Base-by-base conservation (phyloP, 2,797 vertebrate genomes). In the Mycteria americana region DNA sequence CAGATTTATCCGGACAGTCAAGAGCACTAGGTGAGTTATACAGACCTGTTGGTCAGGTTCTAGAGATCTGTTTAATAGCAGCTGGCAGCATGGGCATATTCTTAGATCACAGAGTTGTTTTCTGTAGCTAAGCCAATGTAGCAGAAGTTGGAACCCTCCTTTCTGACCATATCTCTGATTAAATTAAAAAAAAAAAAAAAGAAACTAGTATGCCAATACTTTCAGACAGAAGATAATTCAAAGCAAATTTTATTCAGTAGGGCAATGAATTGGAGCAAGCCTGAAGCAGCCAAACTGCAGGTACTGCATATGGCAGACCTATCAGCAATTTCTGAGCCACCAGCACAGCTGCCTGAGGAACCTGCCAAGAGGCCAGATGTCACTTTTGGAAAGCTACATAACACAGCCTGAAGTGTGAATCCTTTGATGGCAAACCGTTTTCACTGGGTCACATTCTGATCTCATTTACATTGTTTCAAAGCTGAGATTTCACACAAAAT, bases 361-460 rank as follows among this genome's bases (percentile, higher is more conserved):
- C 65, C 65, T 96, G 97, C 97, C 97, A 96, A 96, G 93, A 97
- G 92, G 93, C 96, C 96, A 95, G 82, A 95, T 94, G 97, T 95
- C 96, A 85, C 59, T 96, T 96, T 97, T 97, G 97, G 96, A 97
- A 94, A 95, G 88, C 92, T 81, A 53, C 78, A 83, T 94, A 88
- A 73, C 67, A 62, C 85, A 94, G 92, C 81, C 96, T 92, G 91
- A 95, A 93, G 56, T 78, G 69, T 79, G 68, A 85, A 74, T 94
- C 51, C 86, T 96, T 96, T 96, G 93, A 96, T 81, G 89, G 85
- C 79, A 97, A 96, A 96, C 89, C 84, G 84, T 95, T 92, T 76
- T 95, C 89, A 46, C 56, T 46, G 56, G 89, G 92, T 94, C 93
- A 89, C 37, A 95, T 93, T 94, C 86, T 93, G 76, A 96, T 95